These are phyloP conservation scores for Clarias gariepinus DNA, from an alignment of 2,113 vertebrate genomes.

Conservation along the genomic window DNA sequence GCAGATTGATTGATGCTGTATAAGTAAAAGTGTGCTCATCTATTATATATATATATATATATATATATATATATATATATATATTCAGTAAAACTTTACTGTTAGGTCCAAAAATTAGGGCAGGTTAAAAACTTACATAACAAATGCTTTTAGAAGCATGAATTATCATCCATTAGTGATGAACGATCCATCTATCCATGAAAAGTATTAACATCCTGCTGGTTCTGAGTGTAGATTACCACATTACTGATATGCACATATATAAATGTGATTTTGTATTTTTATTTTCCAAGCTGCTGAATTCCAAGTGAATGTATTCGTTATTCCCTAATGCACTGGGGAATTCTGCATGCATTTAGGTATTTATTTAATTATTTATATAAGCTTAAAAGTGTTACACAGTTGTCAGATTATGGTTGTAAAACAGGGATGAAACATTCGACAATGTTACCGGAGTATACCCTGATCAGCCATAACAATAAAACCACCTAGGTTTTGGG, in stretches of 20 bases:
- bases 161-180: too few species aligned
- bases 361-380: not conserved
- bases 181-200: not conserved
- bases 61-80: too few species aligned
- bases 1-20: not conserved
- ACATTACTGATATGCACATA: not conserved
- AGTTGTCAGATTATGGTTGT: not conserved
- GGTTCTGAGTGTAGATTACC: not conserved
- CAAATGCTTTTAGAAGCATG: not conserved
- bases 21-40: not conserved
- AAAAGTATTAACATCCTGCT: not conserved
- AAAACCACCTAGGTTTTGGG: too few species aligned
- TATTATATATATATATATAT: too few species aligned
- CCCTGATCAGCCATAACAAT: too few species aligned
- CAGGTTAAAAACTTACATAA: not conserved
- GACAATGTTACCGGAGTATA: too few species aligned
- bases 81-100: too few species aligned
- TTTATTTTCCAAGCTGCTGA: too few species aligned
- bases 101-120: not conserved
- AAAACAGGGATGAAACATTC: too few species aligned
- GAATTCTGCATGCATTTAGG: too few species aligned
- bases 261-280: not conserved
- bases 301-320: too few species aligned
- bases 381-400: not conserved
- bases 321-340: too few species aligned